A percentile compares a stretch with the other conserved stretches of the same genome.
Conservation (phyloP, 2,888 invertebrate genomes). For the Drosophila kanekoi region DNA sequence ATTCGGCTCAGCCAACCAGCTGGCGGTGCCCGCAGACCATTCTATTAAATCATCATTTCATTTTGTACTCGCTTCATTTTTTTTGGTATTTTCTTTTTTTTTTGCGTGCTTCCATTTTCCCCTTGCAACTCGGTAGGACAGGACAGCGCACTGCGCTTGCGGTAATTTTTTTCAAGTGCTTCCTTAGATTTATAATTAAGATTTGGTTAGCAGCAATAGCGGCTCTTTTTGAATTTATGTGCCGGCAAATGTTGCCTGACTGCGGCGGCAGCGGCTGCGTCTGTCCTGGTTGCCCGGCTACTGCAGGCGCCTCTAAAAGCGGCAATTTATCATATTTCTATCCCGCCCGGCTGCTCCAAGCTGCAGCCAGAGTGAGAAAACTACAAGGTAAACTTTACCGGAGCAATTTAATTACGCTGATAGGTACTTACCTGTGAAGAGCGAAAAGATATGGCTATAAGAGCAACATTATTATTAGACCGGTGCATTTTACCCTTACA, state of each 20-base stretch:
- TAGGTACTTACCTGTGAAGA: constrained; percentile 47
- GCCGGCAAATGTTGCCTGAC: constrained; percentile 57
- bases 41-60: constrained; percentile 83
- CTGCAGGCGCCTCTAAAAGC: constrained; percentile 51
- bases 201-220: constrained; percentile 83
- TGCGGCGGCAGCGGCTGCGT: constrained; percentile 21
- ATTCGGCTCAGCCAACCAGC: constrained; percentile 73
- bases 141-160: constrained; percentile 72
- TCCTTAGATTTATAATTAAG: constrained; percentile 84
- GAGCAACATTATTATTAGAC: constrained; percentile 7
- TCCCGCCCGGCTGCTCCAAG: constrained; percentile 48
- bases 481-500: neutral
- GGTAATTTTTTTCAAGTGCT: constrained; percentile 79
- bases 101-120: constrained; percentile 16
- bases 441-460: constrained; percentile 1
- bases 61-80: constrained; percentile 51
- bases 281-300: constrained; percentile 23
- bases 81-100: constrained; percentile 22
- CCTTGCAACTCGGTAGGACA: constrained; percentile 13
- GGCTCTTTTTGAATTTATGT: constrained; percentile 82
- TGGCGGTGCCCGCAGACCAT: constrained; percentile 77
- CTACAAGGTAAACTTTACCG: constrained; percentile 41
- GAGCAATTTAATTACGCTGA: constrained; percentile 69
- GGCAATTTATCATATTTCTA: constrained; percentile 76
- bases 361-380: constrained; percentile 47